These are phyloP conservation scores for Xylocopa sonorina DNA, from an alignment of 1,140 invertebrate species.

Conservation along the genomic window DNA sequence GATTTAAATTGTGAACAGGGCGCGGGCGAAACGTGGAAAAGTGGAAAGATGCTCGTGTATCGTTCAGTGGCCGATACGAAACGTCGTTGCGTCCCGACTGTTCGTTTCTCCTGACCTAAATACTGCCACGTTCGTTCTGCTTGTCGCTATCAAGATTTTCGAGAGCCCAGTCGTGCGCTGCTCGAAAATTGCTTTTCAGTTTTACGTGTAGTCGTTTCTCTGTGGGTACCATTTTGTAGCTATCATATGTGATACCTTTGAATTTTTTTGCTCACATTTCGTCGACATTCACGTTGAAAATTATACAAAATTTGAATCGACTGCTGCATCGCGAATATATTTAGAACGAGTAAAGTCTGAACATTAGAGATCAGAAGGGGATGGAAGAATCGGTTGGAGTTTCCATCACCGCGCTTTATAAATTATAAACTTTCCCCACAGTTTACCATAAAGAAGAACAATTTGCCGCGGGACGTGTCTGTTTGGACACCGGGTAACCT, in stretches of 20 bases:
- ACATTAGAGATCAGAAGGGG: too few species aligned
- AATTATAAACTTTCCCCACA: too few species aligned
- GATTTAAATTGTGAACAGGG: conserved; percentile 6
- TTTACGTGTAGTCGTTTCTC: neutral
- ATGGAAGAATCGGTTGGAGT: too few species aligned
- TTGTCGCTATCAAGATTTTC: conserved; percentile 4
- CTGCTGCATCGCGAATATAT: too few species aligned
- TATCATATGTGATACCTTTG: too few species aligned
- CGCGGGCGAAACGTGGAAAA: neutral
- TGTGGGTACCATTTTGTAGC: neutral
- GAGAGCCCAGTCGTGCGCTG: neutral
- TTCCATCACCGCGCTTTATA: too few species aligned
- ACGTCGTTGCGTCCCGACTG: too few species aligned
- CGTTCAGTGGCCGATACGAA: conserved; percentile 4
- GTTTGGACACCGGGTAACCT: neutral
- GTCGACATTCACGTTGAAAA: too few species aligned
- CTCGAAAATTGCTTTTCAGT: neutral
- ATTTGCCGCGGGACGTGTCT: neutral
- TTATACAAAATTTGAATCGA: too few species aligned
- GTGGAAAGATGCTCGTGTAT: neutral
- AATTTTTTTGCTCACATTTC: too few species aligned
- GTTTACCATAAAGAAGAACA: neutral
- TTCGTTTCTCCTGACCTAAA: conserved; percentile 6
- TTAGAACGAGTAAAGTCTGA: too few species aligned
- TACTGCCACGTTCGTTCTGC: neutral